Percentiles rank a stretch among this genome's conserved stretches.
phyloP scores from a whole-genome alignment of 2,797 vertebrate species.

The Notoglanidium macrostoma region DNA sequence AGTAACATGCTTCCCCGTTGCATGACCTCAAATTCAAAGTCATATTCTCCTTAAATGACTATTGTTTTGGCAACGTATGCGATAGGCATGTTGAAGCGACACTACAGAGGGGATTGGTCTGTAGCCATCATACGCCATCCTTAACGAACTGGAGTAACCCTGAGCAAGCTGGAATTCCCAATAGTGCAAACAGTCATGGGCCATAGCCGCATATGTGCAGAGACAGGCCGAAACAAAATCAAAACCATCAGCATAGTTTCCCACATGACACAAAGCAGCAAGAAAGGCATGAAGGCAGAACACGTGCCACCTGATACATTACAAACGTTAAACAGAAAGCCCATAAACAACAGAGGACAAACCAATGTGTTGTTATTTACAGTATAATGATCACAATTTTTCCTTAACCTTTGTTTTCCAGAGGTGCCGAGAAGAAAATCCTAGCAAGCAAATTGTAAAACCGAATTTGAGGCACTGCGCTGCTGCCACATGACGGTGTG shows the following conservation, averaged over 20 bases:
- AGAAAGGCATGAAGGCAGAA: neutral
- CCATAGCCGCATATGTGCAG: slow-evolving; percentile 26
- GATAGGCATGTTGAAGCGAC: slow-evolving; percentile 35
- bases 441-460: neutral
- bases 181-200: slow-evolving; percentile 81
- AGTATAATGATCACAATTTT: neutral
- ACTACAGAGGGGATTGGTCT: slow-evolving; percentile 60
- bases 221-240: slow-evolving; percentile 15
- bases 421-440: neutral
- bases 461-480: too few relatives aligned
- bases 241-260: neutral
- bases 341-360: neutral
- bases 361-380: neutral
- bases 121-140: slow-evolving; percentile 64
- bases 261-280: slow-evolving; percentile 8
- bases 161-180: slow-evolving; percentile 84
- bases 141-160: slow-evolving; percentile 76
- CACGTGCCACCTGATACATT: neutral
- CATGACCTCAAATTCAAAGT: slow-evolving; percentile 4
- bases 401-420: neutral
- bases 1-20: slow-evolving; percentile 3
- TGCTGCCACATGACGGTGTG: neutral
- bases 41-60: neutral
- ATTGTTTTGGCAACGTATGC: slow-evolving; percentile 33
- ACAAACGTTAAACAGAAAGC: slow-evolving; percentile 1